phyloP scores from a whole-genome alignment of 1,140 invertebrate genomes.

The Odontomachus brunneus region DNA sequence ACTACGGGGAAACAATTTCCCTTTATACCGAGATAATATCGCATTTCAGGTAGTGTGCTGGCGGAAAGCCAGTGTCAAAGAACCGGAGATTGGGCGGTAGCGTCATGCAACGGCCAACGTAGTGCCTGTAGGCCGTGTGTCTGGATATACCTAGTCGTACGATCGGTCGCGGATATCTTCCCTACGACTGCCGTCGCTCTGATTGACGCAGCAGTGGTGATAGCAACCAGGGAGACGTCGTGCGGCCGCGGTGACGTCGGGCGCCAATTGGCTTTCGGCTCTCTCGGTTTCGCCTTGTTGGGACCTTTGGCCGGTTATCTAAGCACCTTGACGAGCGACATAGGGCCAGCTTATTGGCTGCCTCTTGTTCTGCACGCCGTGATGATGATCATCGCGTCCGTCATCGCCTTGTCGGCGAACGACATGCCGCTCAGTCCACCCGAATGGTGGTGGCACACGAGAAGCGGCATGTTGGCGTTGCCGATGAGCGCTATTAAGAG shows the following conservation, averaged over 20 bases:
- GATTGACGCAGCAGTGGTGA: constrained; percentile 91
- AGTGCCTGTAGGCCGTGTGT: constrained; percentile 85
- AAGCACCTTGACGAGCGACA: constrained; percentile 69
- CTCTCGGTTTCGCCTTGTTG: constrained; percentile 90
- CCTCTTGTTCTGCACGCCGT: constrained; percentile 87
- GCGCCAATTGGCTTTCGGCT: constrained; percentile 91
- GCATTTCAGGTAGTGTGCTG: constrained; percentile 86
- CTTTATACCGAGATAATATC: constrained; percentile 36
- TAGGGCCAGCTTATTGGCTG: constrained; percentile 82
- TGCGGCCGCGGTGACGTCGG: constrained; percentile 92
- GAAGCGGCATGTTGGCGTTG: constrained; percentile 90
- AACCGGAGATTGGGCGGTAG: constrained; percentile 76
- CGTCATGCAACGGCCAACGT: constrained; percentile 84
- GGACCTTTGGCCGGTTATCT: constrained; percentile 88
- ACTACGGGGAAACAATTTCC: not conserved
- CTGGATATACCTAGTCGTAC: constrained; percentile 89
- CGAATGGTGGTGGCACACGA: constrained; percentile 93
- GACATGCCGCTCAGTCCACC: constrained; percentile 91
- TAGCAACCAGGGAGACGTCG: constrained; percentile 92
- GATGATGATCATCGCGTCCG: constrained; percentile 88
- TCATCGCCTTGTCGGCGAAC: constrained; percentile 88
- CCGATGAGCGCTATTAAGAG: constrained; percentile 91
- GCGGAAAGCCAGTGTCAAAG: constrained; percentile 88
- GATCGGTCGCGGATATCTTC: constrained; percentile 92
- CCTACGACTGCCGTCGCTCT: constrained; percentile 89